phyloP scores from a whole-genome alignment of 2,888 invertebrate genomes.

The Archips xylosteana region DNA sequence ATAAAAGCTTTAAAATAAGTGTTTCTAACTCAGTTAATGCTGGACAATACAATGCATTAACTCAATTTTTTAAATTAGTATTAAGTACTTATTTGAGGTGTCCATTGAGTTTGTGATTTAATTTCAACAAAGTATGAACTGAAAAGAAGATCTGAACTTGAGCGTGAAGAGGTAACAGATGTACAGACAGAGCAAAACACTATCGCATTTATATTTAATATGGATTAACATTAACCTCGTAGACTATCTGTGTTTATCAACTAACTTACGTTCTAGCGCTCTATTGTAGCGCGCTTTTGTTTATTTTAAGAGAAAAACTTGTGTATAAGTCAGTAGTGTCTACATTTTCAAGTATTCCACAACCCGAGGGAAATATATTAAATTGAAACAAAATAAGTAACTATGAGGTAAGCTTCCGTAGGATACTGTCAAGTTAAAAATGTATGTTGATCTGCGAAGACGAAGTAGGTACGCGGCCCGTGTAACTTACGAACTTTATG shows the following conservation, averaged over 20 bases:
- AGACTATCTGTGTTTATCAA: not conserved
- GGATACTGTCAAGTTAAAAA: constrained; percentile 39
- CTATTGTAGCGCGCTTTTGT: constrained; percentile 3
- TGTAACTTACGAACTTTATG: not conserved
- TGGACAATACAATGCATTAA: no score
- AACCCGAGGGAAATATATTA: constrained; percentile 36
- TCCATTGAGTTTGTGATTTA: no score
- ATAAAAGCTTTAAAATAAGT: no score
- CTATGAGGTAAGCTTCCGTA: constrained; percentile 37
- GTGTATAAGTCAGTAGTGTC: constrained; percentile 3
- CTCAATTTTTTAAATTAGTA: no score
- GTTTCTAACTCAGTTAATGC: no score
- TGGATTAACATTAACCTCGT: no score
- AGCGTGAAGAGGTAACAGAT: no score
- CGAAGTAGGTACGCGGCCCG: not conserved
- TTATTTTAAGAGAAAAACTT: constrained; percentile 17
- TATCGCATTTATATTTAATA: no score
- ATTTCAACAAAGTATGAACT: no score
- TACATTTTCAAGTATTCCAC: constrained; percentile 22
- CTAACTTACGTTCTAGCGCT: not conserved
- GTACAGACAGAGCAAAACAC: no score
- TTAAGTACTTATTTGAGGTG: no score
- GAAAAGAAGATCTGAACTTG: no score
- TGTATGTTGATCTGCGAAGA: constrained; percentile 21
- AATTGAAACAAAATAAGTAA: constrained; percentile 42